Percentiles rank a stretch among this genome's conserved stretches.
Evolutionary conservation across 2,797 vertebrate genomes (phyloP).

Genomic region (Thaleichthys pacificus): DNA sequence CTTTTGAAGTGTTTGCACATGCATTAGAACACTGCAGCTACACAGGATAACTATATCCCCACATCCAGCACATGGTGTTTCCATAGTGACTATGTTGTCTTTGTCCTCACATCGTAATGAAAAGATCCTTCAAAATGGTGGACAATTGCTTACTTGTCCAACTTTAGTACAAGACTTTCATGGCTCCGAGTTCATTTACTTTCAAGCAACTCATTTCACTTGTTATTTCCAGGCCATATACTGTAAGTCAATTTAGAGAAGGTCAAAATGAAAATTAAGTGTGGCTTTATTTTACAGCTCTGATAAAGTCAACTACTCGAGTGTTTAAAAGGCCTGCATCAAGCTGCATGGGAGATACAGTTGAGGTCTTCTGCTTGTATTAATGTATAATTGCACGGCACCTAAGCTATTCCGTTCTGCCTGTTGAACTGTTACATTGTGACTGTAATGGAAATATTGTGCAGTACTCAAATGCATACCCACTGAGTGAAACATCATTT

Average conservation of each 20-base stretch:
- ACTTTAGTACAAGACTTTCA: too few species aligned
- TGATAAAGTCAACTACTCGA: conserved; percentile 11
- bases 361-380: background rate
- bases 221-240: conserved; percentile 3
- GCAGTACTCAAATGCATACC: background rate
- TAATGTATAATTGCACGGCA: background rate
- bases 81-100: background rate
- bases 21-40: background rate
- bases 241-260: conserved; percentile 14
- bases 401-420: background rate
- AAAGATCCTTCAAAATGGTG: too few species aligned
- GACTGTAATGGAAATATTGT: background rate
- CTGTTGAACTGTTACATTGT: conserved; percentile 7
- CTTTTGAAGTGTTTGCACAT: conserved; percentile 4
- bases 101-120: background rate
- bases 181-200: background rate
- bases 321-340: conserved; percentile 2
- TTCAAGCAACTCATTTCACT: conserved; percentile 3
- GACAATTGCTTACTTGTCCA: too few species aligned
- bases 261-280: conserved; percentile 22
- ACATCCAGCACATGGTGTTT: background rate
- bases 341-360: background rate
- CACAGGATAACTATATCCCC: too few species aligned
- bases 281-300: conserved; percentile 8
- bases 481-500: background rate